A percentile compares a stretch with the other conserved stretches of the same genome.
Conservation (phyloP, 2,797 vertebrate species). For the Sebastes baramenuke region DNA sequence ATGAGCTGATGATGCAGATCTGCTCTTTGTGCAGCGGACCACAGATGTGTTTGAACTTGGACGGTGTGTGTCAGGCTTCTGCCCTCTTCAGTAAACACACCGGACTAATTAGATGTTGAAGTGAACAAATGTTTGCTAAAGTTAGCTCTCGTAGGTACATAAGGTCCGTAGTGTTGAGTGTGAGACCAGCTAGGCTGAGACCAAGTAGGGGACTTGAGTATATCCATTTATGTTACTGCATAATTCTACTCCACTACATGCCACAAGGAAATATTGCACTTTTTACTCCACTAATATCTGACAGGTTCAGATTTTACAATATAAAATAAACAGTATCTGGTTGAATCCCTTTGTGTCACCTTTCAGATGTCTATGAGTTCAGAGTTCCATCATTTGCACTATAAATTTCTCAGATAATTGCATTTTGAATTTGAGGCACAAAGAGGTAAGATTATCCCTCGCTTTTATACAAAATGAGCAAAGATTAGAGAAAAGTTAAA, state of each 20-base stretch:
- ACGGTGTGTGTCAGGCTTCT: not conserved
- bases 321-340: not conserved
- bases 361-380: not conserved
- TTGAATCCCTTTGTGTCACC: not conserved
- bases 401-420: not conserved
- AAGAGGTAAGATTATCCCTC: not conserved
- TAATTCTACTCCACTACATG: not conserved
- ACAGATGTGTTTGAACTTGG: conserved; percentile 34
- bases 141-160: conserved; percentile 9
- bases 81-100: conserved; percentile 43
- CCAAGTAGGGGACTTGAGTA: not conserved
- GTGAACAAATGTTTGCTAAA: conserved; percentile 38
- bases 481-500: not conserved
- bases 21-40: conserved; percentile 26
- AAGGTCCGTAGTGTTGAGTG: not conserved
- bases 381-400: not conserved
- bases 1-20: conserved; percentile 59
- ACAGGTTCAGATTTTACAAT: not conserved
- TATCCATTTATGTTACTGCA: not conserved
- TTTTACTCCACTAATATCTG: not conserved
- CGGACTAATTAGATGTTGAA: conserved; percentile 48
- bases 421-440: not conserved
- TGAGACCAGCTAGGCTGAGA: not conserved
- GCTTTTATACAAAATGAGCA: not conserved
- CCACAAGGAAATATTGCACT: not conserved